These are phyloP conservation scores for Dioctria rufipes DNA, from an alignment of 2,888 invertebrate species.

Conservation along the genomic window DNA sequence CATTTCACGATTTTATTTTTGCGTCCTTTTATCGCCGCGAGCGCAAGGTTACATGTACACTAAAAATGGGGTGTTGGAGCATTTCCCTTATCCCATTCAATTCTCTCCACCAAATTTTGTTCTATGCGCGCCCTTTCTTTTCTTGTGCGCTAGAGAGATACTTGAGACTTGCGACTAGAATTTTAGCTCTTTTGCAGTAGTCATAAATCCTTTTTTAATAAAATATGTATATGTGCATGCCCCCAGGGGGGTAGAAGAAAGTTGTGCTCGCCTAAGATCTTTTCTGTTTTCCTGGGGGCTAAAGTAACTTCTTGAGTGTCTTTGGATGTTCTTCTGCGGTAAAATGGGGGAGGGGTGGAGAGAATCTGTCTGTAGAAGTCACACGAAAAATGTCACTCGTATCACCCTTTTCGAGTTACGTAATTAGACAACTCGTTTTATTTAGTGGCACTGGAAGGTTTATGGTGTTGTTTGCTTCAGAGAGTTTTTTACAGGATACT, in stretches of 20 bases:
- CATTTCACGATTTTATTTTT: conserved; percentile 25
- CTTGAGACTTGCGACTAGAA: not conserved
- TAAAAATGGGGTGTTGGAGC: conserved; percentile 19
- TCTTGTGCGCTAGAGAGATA: not conserved
- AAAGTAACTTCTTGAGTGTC: conserved; percentile 31
- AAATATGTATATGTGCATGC: conserved; percentile 50
- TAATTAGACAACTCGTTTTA: conserved; percentile 52
- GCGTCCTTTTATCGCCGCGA: conserved; percentile 39
- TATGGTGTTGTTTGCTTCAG: conserved; percentile 48
- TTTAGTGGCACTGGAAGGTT: conserved; percentile 48
- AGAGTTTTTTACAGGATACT: conserved; percentile 30
- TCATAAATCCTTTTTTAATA: conserved; percentile 56
- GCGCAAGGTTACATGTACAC: conserved; percentile 32
- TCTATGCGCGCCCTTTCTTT: not conserved
- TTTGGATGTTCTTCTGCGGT: conserved; percentile 38
- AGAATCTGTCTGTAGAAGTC: conserved; percentile 46
- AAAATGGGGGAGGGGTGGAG: not conserved
- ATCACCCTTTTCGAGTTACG: conserved; percentile 42
- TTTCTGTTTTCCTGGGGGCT: not conserved
- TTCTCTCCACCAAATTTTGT: not conserved
- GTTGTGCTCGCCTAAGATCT: conserved; percentile 2
- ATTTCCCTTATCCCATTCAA: not conserved
- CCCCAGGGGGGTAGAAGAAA: conserved; percentile 31
- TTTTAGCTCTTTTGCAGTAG: conserved; percentile 44
- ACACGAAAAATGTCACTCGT: conserved; percentile 50